These are phyloP conservation scores for Solenodon paradoxus DNA, from an alignment of 2,113 vertebrate species.

Conservation along the genomic window DNA sequence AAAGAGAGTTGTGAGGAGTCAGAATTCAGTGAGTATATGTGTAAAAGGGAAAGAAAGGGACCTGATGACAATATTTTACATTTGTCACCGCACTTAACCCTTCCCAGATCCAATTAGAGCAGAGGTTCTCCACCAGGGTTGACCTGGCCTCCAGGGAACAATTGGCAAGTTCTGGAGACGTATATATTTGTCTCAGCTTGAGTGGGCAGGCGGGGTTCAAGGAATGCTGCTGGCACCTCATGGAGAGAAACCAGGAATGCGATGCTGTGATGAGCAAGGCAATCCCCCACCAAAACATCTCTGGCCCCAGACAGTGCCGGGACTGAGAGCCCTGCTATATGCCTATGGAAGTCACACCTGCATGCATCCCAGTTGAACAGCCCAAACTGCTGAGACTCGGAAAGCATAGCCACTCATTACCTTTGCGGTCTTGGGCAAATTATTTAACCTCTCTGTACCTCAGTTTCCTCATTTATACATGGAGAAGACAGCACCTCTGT, in stretches of 20 bases:
- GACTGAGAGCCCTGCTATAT: neutral
- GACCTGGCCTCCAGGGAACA: neutral
- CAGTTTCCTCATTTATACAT: neutral
- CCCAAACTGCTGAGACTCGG: neutral
- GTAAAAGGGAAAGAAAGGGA: neutral
- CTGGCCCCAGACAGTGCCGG: neutral
- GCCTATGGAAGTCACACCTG: fast-evolving
- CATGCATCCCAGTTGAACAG: neutral
- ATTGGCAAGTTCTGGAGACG: neutral
- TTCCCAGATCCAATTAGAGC: neutral
- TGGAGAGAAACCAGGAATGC: neutral
- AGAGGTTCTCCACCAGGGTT: neutral
- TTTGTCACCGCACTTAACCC: neutral
- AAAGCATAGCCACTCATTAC: neutral
- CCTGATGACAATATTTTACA: fast-evolving
- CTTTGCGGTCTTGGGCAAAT: neutral
- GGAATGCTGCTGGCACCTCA: neutral
- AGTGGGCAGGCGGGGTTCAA: neutral
- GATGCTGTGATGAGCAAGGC: neutral
- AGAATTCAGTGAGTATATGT: neutral
- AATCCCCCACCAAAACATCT: neutral
- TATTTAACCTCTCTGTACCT: neutral
- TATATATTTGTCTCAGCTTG: neutral
- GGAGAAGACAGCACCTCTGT: neutral
- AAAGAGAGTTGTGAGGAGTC: neutral